Conservation (phyloP, 92 coral and sea anemone species). For the Zoanthus sansibaricus region DNA sequence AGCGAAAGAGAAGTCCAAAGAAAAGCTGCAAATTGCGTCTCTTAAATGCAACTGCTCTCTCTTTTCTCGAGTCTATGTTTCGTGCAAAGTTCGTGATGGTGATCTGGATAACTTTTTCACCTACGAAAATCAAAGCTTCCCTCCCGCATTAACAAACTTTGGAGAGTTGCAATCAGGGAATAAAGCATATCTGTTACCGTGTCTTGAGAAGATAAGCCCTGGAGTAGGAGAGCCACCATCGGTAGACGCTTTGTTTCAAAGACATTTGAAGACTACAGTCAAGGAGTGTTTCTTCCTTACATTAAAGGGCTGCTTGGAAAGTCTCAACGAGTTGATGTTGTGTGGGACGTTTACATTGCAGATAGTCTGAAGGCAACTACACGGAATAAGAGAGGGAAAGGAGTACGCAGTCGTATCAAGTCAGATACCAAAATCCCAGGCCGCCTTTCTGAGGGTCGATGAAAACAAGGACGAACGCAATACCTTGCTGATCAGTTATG, state of each 20-base stretch:
- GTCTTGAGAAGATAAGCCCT: not conserved
- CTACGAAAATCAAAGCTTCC: not conserved
- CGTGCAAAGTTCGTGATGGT: too few species aligned
- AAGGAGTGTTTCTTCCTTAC: slow-evolving; percentile 34
- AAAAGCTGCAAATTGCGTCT: too few species aligned
- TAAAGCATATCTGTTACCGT: not conserved
- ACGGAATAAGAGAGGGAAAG: slow-evolving; percentile 62
- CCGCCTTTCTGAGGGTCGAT: not conserved
- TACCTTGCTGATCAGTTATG: slow-evolving; percentile 18
- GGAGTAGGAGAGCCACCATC: not conserved
- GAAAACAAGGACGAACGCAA: slow-evolving; percentile 30
- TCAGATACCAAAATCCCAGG: slow-evolving; percentile 2
- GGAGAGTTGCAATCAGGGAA: not conserved
- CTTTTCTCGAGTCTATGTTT: too few species aligned
- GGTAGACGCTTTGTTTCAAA: slow-evolving; percentile 17
- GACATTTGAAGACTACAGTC: slow-evolving; percentile 11
- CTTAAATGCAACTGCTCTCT: too few species aligned
- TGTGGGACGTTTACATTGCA: not conserved
- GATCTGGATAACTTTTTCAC: too few species aligned
- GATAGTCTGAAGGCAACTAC: slow-evolving; percentile 62
- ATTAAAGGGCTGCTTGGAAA: not conserved
- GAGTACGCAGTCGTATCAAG: not conserved
- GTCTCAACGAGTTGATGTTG: too few species aligned
- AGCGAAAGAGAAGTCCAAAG: too few species aligned
- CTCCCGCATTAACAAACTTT: not conserved